Conservation (phyloP, 2,888 invertebrate species). For the Metacarcinus magister region DNA sequence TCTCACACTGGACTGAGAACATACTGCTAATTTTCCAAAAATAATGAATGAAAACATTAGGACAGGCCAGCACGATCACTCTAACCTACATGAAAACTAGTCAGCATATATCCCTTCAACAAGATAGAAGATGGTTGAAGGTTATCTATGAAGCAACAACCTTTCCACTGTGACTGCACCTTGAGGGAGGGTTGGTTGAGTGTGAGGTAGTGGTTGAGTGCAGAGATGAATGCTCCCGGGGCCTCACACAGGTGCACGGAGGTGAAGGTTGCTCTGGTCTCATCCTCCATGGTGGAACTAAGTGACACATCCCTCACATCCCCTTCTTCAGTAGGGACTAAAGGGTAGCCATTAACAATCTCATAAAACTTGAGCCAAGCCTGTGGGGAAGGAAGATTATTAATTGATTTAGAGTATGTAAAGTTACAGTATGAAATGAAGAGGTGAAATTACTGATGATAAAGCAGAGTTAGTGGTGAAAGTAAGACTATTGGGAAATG, state of each 20-base stretch:
- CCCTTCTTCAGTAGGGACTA: constrained; percentile 82
- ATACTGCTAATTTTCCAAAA: no score
- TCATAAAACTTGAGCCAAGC: constrained; percentile 99
- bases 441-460: no score
- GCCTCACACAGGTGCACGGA: constrained; percentile 97
- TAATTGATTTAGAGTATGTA: not conserved
- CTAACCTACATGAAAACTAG: no score
- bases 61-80: no score
- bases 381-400: constrained; percentile 83
- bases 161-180: constrained; percentile 84
- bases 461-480: no score
- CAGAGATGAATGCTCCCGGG: constrained; percentile 96
- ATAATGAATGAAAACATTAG: no score
- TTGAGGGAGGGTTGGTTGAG: constrained; percentile 85
- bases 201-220: constrained; percentile 91
- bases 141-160: not conserved
- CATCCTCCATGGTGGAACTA: not conserved
- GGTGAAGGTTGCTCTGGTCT: constrained; percentile 38
- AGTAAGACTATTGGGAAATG: not conserved
- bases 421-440: no score
- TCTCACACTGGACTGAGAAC: no score
- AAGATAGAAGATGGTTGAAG: no score
- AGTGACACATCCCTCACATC: not conserved
- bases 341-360: constrained; percentile 84
- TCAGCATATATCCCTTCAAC: no score